Evolutionary conservation across 2,113 vertebrate genomes (phyloP), one percentile per base, ranked within the genome.

Genomic region (Phodopus roborovskii): DNA sequence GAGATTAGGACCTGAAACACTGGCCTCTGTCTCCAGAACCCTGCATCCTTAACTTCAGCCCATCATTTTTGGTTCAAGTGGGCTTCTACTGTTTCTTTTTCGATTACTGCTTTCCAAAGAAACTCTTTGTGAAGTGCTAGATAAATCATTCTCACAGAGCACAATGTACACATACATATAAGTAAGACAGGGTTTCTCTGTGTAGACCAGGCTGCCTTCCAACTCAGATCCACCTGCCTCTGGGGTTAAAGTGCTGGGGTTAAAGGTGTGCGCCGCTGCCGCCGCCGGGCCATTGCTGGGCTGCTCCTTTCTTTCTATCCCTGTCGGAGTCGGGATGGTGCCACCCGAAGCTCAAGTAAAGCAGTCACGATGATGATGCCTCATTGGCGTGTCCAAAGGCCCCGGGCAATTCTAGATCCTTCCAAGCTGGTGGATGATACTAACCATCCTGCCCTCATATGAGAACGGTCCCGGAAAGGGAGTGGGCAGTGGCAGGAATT

Each of bases 21-120:
- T 64, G 53, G 39, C 88, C 95, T 95, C 60, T 92, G 10, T 95
- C 53, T 92, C 13, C 88, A 94, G 93, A 95, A 95, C 90, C 79
- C 56, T 84, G 33, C 82, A 92, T 96, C 39, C 92, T 85, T 94
- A 88, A 81, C 36, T 79, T 86, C n/a, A 79, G 60, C 77, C 19
- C 92, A n/a, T 95, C 56, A 64, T 77, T 96, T 87, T 94, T 73
- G 75, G 84, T 75, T 36, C 84, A 87, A 96, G 45, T 95, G 53
- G 60, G 17, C 77, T 83, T 60, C 81, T 88, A 26, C 60, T 30
- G 36, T 70, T 91, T 96, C 94, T 39, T 93, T 56, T 96, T 11
- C 11, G 6, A n/a, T 87, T 39, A 48, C 45, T 56, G 66, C 64
- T 71, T 70, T 56, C 92, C 58, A 92, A 96, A 96, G 90, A 90